Evolutionary conservation across 30 jellyfish, hydroid and myxozoan genomes (phyloP), one percentile per base, ranked within the genome.

Genomic region (Mastigias papua): DNA sequence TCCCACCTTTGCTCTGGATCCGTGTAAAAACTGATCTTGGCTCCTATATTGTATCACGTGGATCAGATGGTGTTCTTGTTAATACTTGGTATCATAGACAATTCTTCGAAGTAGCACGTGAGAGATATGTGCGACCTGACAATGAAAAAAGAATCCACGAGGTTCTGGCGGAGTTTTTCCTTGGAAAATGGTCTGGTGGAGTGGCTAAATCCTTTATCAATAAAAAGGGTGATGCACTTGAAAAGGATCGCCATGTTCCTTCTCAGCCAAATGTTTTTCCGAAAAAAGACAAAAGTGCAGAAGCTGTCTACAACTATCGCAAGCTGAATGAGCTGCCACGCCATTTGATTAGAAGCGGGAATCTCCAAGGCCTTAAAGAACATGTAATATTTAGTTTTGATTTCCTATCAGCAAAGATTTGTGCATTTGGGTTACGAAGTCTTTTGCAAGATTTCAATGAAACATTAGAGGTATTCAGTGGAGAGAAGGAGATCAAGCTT

Each of bases 1-100:
- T 87, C 9, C 98, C 98, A 11, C 97, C 98, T 25, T 50, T 93
- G 77, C 86, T 93, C 2, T 93, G 98, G 98, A 73, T 93, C 31
- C 93, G 98, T 5, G 71, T 87, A 16, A 76, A 80, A 30, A 67
- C 97, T 7, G 98, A 93, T 65, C 90, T 93, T 19, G 98, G 97
- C n/a, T 80, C 96, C 34, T 93, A 93, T 73, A 76, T 93, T 62
- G 93, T 93, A 4, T 80, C 97, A 1, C 74, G 98, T 17, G 98
- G 98, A 9, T 93, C 95, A 0, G 95, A 88, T 49, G 93, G 93
- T 20, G 81, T 78, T 61, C 89, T 87, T 71, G 97, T 93, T 21
- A 93, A 88, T 73, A 81, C 65, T 48, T 93, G 98, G 98, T 93
- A 93, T 72, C 98, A 93, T 62, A 79, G 98, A 32, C 98, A 93